Evolutionary conservation across 2,113 vertebrate species (phyloP).

Genomic region (Pseudorasbora parva): DNA sequence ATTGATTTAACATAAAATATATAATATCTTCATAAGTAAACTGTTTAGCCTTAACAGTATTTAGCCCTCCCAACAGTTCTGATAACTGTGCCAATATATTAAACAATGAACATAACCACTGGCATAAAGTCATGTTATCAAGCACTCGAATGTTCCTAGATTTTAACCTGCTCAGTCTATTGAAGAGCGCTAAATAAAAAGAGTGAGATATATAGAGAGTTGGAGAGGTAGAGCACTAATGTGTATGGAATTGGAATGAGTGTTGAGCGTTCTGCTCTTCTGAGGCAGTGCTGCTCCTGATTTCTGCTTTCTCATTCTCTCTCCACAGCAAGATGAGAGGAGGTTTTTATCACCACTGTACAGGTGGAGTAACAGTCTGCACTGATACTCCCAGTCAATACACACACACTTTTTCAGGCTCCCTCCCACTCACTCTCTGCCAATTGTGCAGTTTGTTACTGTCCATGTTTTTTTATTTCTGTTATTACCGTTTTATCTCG

Average conservation of each 20-base stretch:
- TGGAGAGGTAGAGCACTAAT: slow-evolving; percentile 12
- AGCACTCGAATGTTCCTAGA: not conserved
- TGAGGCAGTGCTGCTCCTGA: not conserved
- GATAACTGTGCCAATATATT: not conserved
- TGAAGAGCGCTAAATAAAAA: not conserved
- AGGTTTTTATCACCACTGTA: slow-evolving; percentile 29
- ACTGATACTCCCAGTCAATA: not conserved
- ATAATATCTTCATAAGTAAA: not conserved
- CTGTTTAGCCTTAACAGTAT: not conserved
- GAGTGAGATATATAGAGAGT: not conserved
- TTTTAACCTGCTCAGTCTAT: not conserved
- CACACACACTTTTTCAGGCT: not conserved
- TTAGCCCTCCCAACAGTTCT: not conserved
- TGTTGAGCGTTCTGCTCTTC: slow-evolving; percentile 20
- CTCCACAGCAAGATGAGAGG: slow-evolving; percentile 4
- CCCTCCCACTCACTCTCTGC: not conserved
- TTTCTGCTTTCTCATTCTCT: not conserved
- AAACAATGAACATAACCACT: not conserved
- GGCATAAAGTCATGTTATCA: not conserved
- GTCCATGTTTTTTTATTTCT: not conserved
- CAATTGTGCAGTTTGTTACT: not conserved
- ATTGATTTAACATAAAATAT: not conserved
- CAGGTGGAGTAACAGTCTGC: slow-evolving; percentile 34
- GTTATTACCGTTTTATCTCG: slow-evolving; percentile 1
- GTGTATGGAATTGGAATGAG: slow-evolving; percentile 33